These are phyloP conservation scores for Actenoides lindsayi DNA, from an alignment of 2,113 vertebrate species.

Conservation along the genomic window DNA sequence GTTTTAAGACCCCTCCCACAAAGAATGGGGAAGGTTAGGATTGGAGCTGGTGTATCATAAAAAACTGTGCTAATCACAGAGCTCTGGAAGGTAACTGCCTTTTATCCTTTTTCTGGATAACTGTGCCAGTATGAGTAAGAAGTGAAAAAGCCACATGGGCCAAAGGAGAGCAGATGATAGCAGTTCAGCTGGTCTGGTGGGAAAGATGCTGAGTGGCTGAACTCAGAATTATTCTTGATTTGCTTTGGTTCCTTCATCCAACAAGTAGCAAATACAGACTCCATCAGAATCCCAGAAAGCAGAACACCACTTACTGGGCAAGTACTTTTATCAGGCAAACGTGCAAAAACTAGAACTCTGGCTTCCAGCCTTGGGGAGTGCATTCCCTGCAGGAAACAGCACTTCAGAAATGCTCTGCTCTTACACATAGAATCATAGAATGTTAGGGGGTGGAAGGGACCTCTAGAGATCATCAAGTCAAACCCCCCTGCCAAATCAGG, in stretches of 20 bases:
- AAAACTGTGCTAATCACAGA: background rate
- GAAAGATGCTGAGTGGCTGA: background rate
- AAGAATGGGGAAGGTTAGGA: background rate
- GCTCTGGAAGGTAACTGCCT: background rate
- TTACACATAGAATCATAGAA: background rate
- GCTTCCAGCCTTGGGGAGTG: background rate
- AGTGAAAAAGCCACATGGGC: background rate
- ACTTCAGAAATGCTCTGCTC: background rate
- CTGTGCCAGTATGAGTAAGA: background rate
- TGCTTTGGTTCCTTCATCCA: background rate
- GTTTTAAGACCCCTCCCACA: background rate
- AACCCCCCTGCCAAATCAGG: too few species aligned
- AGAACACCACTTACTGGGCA: background rate
- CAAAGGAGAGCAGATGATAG: background rate
- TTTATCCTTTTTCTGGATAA: background rate
- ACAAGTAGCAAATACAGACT: background rate
- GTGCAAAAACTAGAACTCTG: background rate
- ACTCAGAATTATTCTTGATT: background rate
- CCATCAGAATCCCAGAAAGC: background rate
- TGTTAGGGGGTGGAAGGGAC: too few species aligned
- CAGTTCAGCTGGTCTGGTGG: background rate
- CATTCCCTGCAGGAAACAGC: background rate
- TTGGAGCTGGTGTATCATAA: background rate
- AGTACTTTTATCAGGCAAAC: background rate
- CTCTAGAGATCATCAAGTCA: too few species aligned